Base-by-base conservation (phyloP, 30 jellyfish, hydroid and myxozoan genomes). In the Aurelia coerulea region DNA sequence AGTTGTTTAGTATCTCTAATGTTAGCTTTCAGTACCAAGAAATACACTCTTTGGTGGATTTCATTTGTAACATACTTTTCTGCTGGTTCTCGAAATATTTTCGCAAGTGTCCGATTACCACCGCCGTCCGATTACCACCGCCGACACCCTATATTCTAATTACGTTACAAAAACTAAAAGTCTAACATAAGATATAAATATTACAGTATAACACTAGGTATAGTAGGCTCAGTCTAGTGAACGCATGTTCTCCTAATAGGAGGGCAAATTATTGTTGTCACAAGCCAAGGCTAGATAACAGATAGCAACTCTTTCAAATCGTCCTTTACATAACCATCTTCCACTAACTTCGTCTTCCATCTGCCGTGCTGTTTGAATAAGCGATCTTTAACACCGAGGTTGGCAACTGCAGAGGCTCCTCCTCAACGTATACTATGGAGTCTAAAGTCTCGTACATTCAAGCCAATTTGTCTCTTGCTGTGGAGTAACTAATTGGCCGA, bases 321-420 rank as follows among this genome's bases (percentile, higher is more conserved):
- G 17, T 66, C 77, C 15, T 66, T 66, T 14, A 66, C 33, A 5
- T 66, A 66, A 66, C 77, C 77, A 10, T 66, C 35, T 66, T 66
- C 15, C 77, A 34, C 58, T 16, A 10, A 19, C 46, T 66, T 51
- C 52, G 46, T 14, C 5, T 73, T 73, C 83, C 83, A 32, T 32
- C 83, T 35, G 35, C 69, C 69, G 41, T 73, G 67, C 31, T 33
- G 69, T 35, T 73, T 73, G 8, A 73, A 39, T 35, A 73, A 39
- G 4, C 83, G 65, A 73, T 73, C 83, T 35, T 41, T 18, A 35
- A 73, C 67, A 73, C 83, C 67, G 31, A 5, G 16, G n/a, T 73
- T 73, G 39, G 83, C 83, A 35, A 76, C 83, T 15, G 83, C 76
- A 5, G 83, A 35, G 6, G 83, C 83, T 73, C 69, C 42, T n/a